phyloP scores from a whole-genome alignment of 2,113 vertebrate genomes.

The Scortum barcoo region DNA sequence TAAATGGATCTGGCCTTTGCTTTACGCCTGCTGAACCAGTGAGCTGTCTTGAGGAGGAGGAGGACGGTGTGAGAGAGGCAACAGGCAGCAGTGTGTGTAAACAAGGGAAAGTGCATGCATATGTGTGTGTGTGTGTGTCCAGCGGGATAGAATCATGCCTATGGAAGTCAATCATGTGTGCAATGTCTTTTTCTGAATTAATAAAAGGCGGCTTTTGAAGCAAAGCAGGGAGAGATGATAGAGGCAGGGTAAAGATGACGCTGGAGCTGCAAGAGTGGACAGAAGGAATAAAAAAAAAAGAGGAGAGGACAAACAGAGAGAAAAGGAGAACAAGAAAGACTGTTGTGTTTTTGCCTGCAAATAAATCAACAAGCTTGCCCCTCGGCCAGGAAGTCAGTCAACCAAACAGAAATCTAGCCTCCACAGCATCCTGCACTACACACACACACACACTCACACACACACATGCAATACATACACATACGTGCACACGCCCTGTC shows the following conservation, averaged over 20 bases:
- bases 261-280: background rate
- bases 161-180: slow-evolving; percentile 88
- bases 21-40: slow-evolving; percentile 33
- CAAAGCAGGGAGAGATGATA: slow-evolving; percentile 68
- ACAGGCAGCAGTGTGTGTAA: slow-evolving; percentile 50
- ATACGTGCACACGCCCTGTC: slow-evolving; percentile 65
- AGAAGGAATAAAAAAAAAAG: background rate
- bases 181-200: slow-evolving; percentile 93
- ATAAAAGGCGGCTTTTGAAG: slow-evolving; percentile 89
- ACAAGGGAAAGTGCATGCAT: slow-evolving; percentile 45
- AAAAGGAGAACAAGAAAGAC: slow-evolving; percentile 66
- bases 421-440: slow-evolving; percentile 78
- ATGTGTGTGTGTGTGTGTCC: slow-evolving; percentile 11
- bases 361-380: slow-evolving; percentile 64
- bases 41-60: slow-evolving; percentile 61
- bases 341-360: slow-evolving; percentile 35
- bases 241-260: slow-evolving; percentile 66
- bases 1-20: slow-evolving; percentile 51
- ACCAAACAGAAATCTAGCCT: slow-evolving; percentile 64
- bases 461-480: slow-evolving; percentile 62
- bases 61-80: slow-evolving; percentile 35
- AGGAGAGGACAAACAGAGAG: slow-evolving; percentile 32
- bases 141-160: slow-evolving; percentile 73
- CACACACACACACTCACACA: slow-evolving; percentile 70
- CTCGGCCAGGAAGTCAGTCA: slow-evolving; percentile 49